Conservation (phyloP, 2,113 vertebrate genomes). For the Pelvicachromis taeniatus region DNA sequence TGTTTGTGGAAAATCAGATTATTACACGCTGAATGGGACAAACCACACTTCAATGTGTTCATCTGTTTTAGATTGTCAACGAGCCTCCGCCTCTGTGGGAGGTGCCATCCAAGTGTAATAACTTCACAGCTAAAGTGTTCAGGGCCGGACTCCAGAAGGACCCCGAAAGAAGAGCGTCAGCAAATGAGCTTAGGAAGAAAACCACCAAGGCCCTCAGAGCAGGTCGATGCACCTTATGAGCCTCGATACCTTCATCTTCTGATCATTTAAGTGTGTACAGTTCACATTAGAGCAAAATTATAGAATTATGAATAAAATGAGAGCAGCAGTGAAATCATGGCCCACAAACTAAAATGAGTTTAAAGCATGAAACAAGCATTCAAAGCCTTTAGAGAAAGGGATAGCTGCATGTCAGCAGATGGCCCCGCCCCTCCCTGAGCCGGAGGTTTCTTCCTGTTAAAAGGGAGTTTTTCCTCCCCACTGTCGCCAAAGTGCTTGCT, state of each 20-base stretch:
- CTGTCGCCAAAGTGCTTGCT: no score
- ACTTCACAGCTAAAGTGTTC: slow-evolving; percentile 83
- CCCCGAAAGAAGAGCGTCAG: slow-evolving; percentile 77
- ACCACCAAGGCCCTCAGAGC: slow-evolving; percentile 78
- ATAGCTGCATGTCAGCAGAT: background rate
- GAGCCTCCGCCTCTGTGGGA: slow-evolving; percentile 90
- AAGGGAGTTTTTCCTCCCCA: no score
- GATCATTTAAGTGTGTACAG: background rate
- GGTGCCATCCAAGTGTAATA: slow-evolving; percentile 85
- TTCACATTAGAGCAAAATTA: background rate
- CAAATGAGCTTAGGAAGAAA: slow-evolving; percentile 74
- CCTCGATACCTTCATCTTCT: background rate
- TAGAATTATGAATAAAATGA: background rate
- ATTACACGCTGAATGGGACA: background rate
- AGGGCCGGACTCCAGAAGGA: slow-evolving; percentile 88
- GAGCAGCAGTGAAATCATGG: background rate
- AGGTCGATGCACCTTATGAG: slow-evolving; percentile 51
- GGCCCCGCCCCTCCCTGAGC: no score
- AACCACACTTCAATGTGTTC: background rate
- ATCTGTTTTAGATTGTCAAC: slow-evolving; percentile 80
- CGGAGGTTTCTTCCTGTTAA: no score
- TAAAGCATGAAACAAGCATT: background rate
- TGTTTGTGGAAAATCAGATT: background rate
- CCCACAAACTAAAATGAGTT: background rate
- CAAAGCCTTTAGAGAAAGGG: background rate